Evolutionary conservation across 2,888 invertebrate species (phyloP).

Genomic region (Zaprionus bogoriensis): DNA sequence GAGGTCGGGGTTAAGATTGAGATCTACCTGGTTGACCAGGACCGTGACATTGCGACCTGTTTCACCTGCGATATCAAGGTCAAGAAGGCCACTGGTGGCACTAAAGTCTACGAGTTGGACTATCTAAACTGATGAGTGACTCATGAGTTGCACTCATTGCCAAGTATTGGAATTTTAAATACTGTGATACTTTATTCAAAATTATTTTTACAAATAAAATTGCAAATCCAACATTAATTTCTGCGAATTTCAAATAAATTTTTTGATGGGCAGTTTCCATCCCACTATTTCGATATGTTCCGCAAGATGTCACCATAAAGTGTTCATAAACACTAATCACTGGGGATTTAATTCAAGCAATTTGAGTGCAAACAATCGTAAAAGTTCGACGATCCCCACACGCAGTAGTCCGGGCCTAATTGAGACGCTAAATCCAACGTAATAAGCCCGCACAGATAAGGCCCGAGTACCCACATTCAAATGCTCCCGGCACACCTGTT

Average conservation of each 20-base stretch:
- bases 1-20: conserved; percentile 80
- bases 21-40: conserved; percentile 77
- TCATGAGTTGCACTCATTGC: neutral
- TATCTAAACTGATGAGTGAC: conserved; percentile 33
- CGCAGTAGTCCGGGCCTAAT: conserved; percentile 17
- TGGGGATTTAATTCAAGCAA: conserved; percentile 27
- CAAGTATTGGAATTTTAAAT: neutral
- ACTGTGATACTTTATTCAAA: conserved; percentile 56
- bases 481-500: conserved; percentile 55
- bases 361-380: conserved; percentile 41
- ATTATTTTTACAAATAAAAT: neutral
- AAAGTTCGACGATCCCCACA: conserved; percentile 19
- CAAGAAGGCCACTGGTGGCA: conserved; percentile 53
- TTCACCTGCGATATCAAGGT: conserved; percentile 80
- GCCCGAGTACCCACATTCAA: conserved; percentile 4
- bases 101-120: conserved; percentile 46
- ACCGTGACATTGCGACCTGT: conserved; percentile 66
- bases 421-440: conserved; percentile 36
- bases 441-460: conserved; percentile 35
- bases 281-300: no score
- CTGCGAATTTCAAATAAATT: neutral
- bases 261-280: neutral
- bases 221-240: no score
- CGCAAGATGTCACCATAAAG: no score
- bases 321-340: conserved; percentile 31